phyloP scores from a whole-genome alignment of 1,140 invertebrate genomes.

The Trialeurodes vaporariorum region DNA sequence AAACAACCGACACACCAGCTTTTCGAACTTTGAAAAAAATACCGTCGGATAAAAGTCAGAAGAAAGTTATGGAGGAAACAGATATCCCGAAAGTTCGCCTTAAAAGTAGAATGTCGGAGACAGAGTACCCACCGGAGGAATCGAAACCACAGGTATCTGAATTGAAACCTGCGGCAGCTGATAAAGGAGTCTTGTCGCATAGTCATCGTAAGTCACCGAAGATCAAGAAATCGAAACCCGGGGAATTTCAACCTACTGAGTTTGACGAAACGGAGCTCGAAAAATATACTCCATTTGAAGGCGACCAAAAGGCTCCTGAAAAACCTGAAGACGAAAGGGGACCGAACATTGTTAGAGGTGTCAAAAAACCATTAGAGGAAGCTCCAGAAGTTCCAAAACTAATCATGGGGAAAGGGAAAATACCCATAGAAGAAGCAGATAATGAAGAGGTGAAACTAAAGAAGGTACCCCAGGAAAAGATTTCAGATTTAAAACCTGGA shows the following conservation, averaged over 20 bases:
- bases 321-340: conserved; percentile 23
- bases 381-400: conserved; percentile 13
- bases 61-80: too few species aligned
- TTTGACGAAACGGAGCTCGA: conserved; percentile 40
- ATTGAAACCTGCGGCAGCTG: conserved; percentile 26
- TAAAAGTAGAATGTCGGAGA: conserved; percentile 45
- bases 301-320: too few species aligned
- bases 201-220: conserved; percentile 53
- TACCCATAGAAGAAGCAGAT: conserved; percentile 13
- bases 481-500: conserved; percentile 21
- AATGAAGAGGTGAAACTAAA: conserved; percentile 29
- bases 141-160: not conserved
- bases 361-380: conserved; percentile 18
- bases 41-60: too few species aligned
- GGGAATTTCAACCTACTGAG: conserved; percentile 22
- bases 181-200: conserved; percentile 51
- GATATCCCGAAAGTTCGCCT: too few species aligned
- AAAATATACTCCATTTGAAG: conserved; percentile 36
- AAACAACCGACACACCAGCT: not conserved
- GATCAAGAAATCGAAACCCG: conserved; percentile 44
- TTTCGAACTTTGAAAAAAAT: not conserved
- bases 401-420: conserved; percentile 19
- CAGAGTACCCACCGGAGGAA: conserved; percentile 37
- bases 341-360: not conserved
- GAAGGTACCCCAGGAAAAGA: conserved; percentile 21